Conservation (phyloP, 2,113 vertebrate species). For the Uria aalge region DNA sequence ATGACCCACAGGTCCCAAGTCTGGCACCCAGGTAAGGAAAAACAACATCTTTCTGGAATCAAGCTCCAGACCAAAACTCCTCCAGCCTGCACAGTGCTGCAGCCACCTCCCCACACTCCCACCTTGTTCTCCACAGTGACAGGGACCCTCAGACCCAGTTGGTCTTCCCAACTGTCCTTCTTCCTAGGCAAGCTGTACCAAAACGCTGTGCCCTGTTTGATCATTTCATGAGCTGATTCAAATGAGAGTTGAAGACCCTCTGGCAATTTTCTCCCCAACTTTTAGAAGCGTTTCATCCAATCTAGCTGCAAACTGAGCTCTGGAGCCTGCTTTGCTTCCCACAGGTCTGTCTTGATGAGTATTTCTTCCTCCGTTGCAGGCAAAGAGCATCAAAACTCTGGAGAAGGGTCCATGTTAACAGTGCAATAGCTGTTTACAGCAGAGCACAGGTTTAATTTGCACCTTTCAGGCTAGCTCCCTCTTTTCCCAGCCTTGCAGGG, state of each 20-base stretch:
- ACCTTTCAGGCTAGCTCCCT: background rate
- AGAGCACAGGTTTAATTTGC: background rate
- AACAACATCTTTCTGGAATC: background rate
- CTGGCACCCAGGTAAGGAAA: background rate
- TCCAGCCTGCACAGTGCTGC: background rate
- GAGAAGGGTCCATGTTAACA: background rate
- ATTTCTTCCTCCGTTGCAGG: background rate
- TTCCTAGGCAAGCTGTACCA: background rate
- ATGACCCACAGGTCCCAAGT: background rate
- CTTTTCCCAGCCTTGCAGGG: background rate
- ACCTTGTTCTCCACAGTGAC: rapidly evolving
- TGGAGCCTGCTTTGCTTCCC: background rate
- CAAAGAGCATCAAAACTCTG: background rate
- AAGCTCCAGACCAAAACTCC: background rate
- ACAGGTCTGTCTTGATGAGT: background rate
- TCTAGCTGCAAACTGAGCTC: background rate
- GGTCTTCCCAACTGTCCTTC: background rate
- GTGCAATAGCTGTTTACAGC: background rate
- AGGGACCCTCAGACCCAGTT: background rate
- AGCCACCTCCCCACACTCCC: background rate
- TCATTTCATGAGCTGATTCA: background rate
- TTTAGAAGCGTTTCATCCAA: background rate
- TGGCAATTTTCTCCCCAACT: background rate
- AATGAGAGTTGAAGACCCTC: background rate
- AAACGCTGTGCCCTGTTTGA: background rate